phyloP scores from a whole-genome alignment of 2,888 invertebrate species.

The Cinara cedri region DNA sequence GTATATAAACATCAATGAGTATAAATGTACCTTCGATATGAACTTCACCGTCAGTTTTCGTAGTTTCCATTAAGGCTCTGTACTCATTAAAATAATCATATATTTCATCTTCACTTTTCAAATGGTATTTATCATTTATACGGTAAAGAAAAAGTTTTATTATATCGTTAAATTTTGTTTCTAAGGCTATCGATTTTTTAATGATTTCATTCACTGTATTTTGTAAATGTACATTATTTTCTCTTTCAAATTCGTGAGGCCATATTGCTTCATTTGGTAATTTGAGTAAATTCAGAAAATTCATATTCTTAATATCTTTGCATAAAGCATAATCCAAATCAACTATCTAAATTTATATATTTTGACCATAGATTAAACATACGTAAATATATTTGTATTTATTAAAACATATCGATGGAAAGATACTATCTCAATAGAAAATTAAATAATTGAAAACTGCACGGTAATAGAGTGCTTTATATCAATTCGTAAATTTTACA shows the following conservation, averaged over 20 bases:
- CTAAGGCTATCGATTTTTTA: not conserved
- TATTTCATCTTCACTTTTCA: not conserved
- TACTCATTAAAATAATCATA: not conserved
- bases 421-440: not conserved
- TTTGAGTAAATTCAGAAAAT: not conserved
- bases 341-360: not conserved
- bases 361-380: not conserved
- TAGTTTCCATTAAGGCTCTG: not conserved
- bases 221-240: slow-evolving; percentile 7
- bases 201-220: not conserved
- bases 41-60: not conserved
- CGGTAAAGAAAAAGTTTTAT: slow-evolving; percentile 19
- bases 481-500: too few relatives aligned
- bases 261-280: not conserved
- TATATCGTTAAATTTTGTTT: not conserved
- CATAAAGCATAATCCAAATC: slow-evolving; percentile 12
- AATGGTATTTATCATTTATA: slow-evolving; percentile 14
- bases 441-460: too few relatives aligned
- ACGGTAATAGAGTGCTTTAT: too few relatives aligned
- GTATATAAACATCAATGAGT: not conserved
- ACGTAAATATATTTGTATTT: not conserved
- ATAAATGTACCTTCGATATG: not conserved
- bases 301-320: not conserved
- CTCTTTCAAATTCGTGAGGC: not conserved
- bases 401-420: not conserved